Conservation (phyloP, 37 sponge, comb jelly and placozoan species). For the Ephydatia muelleri region DNA sequence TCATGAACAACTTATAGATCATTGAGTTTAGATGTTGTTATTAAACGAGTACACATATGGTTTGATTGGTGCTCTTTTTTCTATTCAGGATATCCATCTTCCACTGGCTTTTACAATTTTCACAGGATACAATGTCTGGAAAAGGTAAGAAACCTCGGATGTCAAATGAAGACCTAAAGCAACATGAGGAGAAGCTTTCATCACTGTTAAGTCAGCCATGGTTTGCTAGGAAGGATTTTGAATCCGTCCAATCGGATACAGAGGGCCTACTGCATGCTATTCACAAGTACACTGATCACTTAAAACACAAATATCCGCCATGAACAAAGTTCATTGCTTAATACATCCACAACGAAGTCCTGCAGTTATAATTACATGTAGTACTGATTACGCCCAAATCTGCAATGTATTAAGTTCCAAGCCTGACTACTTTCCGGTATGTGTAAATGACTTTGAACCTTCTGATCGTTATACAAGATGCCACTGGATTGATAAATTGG, state of each 20-base stretch:
- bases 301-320: neutral
- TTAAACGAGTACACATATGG: neutral
- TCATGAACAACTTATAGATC: neutral
- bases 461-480: neutral
- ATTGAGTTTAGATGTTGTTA: neutral
- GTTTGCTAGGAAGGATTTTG: neutral
- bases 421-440: neutral
- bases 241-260: constrained; percentile 3
- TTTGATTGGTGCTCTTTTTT: neutral
- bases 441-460: constrained; percentile 7
- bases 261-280: constrained; percentile 6
- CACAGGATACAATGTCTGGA: constrained; percentile 11
- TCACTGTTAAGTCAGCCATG: constrained; percentile 7
- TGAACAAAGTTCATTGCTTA: neutral
- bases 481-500: neutral
- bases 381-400: neutral
- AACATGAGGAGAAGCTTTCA: constrained; percentile 13
- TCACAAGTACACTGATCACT: constrained; percentile 4
- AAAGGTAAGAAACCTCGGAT: constrained; percentile 9
- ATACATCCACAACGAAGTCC: constrained; percentile 3
- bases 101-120: neutral
- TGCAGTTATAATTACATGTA: neutral
- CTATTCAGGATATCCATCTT: constrained; percentile 6
- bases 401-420: neutral
- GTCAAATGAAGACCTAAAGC: neutral